Evolutionary conservation across 2,113 vertebrate genomes (phyloP), one percentile per base, ranked within the genome.

Genomic region (Tachycineta bicolor): DNA sequence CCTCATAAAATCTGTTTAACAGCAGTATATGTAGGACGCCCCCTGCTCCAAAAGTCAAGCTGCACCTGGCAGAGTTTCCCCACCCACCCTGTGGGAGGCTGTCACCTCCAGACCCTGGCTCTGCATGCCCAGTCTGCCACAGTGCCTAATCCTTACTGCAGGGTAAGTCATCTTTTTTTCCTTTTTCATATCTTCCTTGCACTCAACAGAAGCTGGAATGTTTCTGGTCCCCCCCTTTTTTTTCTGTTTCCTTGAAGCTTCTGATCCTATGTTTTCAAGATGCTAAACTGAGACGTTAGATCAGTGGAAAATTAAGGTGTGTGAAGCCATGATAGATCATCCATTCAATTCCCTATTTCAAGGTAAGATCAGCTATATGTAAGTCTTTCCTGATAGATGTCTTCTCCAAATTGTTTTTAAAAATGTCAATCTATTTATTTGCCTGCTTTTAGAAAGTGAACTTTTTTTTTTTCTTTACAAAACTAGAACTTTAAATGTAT

Each of bases 1-100:
- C 14, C 26, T n/a, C 26, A 23, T 15, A 44, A 55, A 60, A 47
- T 73, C 31, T 60, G 7, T 39, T 87, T 43, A 44, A 22, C 2
- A 24, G 67, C 33, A 63, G 47, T 19, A 3, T 12, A 12, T 21
- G 5, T 22, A 44, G 0, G 12, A 24, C 0, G 1, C 2, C 14
- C 5, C 55, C 10, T 39, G 26, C 15, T 87, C 18, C 28, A 58
- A 5, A 15, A 89, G 13, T 28, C 22, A 46, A 21, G 11, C 12
- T 56, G 14, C n/a, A 28, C 6, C 11, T 29, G n/a, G 19, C 2
- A 7, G 44, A 59, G 14, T 28, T 12, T 64, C 19, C 12, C 12
- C 28, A 46, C 8, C 6, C 0, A 0, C 20, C 6, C 18, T 12
- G 15, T 22, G 16, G 59, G 10, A 89, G 10, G 9, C 9, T 58